Percentiles rank a stretch among this genome's conserved stretches.
phyloP scores from a whole-genome alignment of 2,797 vertebrate genomes.

The Buceros bicornis region DNA sequence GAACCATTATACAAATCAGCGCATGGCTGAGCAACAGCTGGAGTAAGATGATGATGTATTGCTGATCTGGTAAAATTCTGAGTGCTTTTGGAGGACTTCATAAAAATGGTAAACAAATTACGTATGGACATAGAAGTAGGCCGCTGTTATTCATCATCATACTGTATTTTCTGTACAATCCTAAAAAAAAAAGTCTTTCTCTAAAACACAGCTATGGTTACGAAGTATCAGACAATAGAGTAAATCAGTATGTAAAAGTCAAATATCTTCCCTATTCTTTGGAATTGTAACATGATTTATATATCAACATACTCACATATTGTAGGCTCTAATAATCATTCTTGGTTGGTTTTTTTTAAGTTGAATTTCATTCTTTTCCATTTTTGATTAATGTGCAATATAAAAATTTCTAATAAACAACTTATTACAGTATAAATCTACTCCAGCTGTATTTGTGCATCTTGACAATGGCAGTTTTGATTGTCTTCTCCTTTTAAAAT shows the following conservation, averaged over 20 bases:
- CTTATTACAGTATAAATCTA: constrained; percentile 22
- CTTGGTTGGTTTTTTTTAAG: not conserved
- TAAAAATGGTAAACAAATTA: not conserved
- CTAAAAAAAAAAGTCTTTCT: not conserved
- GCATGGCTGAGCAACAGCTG: not conserved
- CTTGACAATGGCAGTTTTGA: constrained; percentile 27
- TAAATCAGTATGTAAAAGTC: not conserved
- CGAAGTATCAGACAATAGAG: not conserved
- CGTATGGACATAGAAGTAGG: not conserved
- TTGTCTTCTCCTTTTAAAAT: constrained; percentile 30
- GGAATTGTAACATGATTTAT: not conserved
- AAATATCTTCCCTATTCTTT: not conserved
- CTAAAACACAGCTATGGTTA: not conserved
- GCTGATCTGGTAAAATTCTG: not conserved
- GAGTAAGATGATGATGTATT: not conserved
- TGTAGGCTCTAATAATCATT: not conserved
- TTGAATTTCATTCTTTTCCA: not conserved
- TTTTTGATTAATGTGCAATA: not conserved
- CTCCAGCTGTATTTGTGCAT: not conserved
- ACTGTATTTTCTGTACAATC: accelerated
- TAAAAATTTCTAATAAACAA: constrained; percentile 9
- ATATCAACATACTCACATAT: not conserved
- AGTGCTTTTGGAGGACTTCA: not conserved
- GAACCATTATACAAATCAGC: not conserved
- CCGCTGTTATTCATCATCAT: not conserved